A percentile compares a stretch with the other conserved stretches of the same genome.
These are phyloP conservation scores for Syrista parreyssii DNA, from an alignment of 2,888 invertebrate genomes.

Conservation along the genomic window DNA sequence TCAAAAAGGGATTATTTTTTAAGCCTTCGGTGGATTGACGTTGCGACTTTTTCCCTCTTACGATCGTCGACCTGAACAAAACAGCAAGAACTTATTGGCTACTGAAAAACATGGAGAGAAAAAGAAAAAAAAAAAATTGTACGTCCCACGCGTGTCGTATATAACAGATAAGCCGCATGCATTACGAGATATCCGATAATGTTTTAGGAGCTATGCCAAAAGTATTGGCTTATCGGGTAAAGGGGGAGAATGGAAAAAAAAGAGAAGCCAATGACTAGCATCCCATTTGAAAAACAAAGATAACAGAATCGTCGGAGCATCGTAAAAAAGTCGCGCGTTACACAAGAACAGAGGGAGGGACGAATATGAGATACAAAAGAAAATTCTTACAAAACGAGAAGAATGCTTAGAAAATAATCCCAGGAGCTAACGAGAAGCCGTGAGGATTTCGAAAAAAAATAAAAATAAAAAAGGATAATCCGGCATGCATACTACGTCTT, in stretches of 20 bases:
- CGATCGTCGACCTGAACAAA: neutral
- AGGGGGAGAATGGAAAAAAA: neutral
- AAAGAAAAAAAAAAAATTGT: neutral
- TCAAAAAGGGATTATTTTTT: conserved; percentile 42
- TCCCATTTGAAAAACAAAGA: neutral
- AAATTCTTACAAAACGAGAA: neutral
- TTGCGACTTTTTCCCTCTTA: neutral
- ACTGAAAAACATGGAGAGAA: neutral
- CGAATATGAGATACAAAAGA: conserved; percentile 2
- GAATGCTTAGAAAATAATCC: conserved; percentile 40
- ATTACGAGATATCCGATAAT: neutral
- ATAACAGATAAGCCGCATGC: neutral
- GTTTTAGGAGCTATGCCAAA: neutral
- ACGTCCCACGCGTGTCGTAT: neutral
- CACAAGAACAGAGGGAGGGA: neutral
- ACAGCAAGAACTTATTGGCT: neutral
- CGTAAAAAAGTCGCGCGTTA: neutral
- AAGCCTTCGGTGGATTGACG: conserved; percentile 8
- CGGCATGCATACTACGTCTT: conserved; percentile 12
- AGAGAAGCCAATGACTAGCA: neutral
- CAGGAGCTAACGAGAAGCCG: conserved; percentile 27
- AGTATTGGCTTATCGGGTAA: neutral
- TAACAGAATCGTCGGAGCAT: neutral
- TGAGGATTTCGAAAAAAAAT: conserved; percentile 27
- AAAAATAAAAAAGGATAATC: conserved; percentile 14